phyloP scores from a whole-genome alignment of 64 coral and sea anemone species.

The Stylophora pistillata region DNA sequence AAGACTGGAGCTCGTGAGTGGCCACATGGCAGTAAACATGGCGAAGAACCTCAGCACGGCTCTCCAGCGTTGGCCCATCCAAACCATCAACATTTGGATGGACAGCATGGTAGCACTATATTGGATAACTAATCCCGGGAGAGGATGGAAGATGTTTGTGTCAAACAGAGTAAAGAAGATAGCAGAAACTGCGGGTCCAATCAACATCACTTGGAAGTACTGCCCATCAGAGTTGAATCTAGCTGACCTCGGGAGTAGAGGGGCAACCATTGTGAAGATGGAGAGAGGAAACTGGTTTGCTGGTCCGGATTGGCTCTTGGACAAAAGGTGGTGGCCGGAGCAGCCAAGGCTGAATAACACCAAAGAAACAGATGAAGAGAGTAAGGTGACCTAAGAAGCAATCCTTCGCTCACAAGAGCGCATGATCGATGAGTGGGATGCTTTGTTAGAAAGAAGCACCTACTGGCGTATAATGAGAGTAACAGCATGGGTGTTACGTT shows the following conservation, averaged over 20 bases:
- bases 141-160: slow-evolving; percentile 35
- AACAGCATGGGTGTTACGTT: too few species aligned
- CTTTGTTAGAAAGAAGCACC: slow-evolving; percentile 16
- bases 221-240: slow-evolving; percentile 57
- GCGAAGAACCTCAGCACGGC: slow-evolving; percentile 31
- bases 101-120: too few species aligned
- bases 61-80: slow-evolving; percentile 27
- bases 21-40: too few species aligned
- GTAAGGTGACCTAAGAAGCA: too few species aligned
- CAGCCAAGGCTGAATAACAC: slow-evolving; percentile 36
- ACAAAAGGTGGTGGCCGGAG: slow-evolving; percentile 24
- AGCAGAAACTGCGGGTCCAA: slow-evolving; percentile 27
- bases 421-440: too few species aligned
- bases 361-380: background rate
- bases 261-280: too few species aligned
- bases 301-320: slow-evolving; percentile 46
- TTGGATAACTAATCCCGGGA: slow-evolving; percentile 48
- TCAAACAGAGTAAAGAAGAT: slow-evolving; percentile 65
- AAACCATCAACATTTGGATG: slow-evolving; percentile 52
- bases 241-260: slow-evolving; percentile 57
- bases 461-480: too few species aligned
- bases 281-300: too few species aligned
- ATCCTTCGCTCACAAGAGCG: too few species aligned
- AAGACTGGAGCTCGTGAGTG: too few species aligned
- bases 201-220: slow-evolving; percentile 24